phyloP scores from a whole-genome alignment of 1,140 invertebrate species.

The Drosophila serrata region DNA sequence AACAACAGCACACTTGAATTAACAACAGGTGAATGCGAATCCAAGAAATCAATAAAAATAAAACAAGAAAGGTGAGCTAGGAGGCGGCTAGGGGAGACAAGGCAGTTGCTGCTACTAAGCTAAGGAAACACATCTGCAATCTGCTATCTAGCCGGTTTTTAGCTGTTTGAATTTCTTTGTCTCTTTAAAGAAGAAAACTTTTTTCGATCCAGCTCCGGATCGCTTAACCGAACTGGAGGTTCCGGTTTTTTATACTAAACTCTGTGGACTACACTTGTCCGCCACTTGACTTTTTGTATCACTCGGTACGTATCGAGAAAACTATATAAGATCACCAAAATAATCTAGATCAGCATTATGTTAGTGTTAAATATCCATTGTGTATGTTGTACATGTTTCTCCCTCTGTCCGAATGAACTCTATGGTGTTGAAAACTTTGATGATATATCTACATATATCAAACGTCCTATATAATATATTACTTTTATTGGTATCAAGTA shows the following conservation, averaged over 20 bases:
- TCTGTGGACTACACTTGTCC: not conserved
- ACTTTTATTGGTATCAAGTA: too few relatives aligned
- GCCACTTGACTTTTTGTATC: not conserved
- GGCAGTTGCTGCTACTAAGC: not conserved
- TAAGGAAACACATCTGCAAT: slow-evolving; percentile 17
- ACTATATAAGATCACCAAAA: not conserved
- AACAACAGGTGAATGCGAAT: slow-evolving; percentile 81
- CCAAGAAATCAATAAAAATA: slow-evolving; percentile 69
- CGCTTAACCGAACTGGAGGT: slow-evolving; percentile 8
- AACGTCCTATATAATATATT: too few relatives aligned
- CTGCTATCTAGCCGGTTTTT: slow-evolving; percentile 11
- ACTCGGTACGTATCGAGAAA: not conserved
- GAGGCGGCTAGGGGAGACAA: slow-evolving; percentile 2
- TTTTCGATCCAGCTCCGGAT: slow-evolving; percentile 17
- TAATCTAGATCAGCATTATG: not conserved
- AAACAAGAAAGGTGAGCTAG: slow-evolving; percentile 41
- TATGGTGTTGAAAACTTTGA: too few relatives aligned
- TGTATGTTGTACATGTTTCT: too few relatives aligned
- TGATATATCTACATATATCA: too few relatives aligned
- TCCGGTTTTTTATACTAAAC: slow-evolving; percentile 12
- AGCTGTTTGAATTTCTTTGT: slow-evolving; percentile 11
- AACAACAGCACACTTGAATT: slow-evolving; percentile 57
- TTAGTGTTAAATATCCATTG: too few relatives aligned
- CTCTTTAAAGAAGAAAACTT: slow-evolving; percentile 13
- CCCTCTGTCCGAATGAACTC: too few relatives aligned